phyloP scores from a whole-genome alignment of 1,140 invertebrate species.

The Vollenhovia emeryi region DNA sequence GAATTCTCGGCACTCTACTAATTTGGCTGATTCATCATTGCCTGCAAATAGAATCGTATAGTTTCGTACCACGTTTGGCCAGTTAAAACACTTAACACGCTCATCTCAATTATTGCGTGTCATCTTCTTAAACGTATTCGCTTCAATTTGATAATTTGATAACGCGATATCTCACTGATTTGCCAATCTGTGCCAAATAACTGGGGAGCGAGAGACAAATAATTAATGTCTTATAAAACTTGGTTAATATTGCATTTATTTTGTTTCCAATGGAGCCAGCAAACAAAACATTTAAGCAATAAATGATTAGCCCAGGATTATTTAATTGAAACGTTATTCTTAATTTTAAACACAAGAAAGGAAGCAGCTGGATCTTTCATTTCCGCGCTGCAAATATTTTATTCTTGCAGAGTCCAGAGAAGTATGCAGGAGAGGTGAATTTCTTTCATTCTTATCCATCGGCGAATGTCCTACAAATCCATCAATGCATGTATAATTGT shows the following conservation, averaged over 20 bases:
- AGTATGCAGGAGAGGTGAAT: not conserved
- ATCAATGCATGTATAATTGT: not conserved
- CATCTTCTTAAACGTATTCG: not conserved
- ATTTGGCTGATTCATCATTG: slow-evolving; percentile 55
- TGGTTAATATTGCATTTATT: not conserved
- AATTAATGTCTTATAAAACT: not conserved
- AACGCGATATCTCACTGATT: not conserved
- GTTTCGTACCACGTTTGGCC: not conserved
- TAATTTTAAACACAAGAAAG: not conserved
- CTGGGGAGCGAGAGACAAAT: not conserved
- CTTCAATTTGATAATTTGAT: not conserved
- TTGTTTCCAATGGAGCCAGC: not conserved
- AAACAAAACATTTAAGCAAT: not conserved
- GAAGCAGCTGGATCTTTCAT: not conserved
- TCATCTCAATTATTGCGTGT: slow-evolving; percentile 7
- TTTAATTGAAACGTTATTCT: not conserved
- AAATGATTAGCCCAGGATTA: not conserved
- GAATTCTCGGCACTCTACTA: slow-evolving; percentile 22
- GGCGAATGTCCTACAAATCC: not conserved
- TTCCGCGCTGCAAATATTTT: slow-evolving; percentile 3
- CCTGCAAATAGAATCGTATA: slow-evolving; percentile 21
- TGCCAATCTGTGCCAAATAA: not conserved
- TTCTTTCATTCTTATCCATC: not conserved
- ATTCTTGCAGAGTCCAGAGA: not conserved
- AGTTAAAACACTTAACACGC: not conserved